Evolutionary conservation across 1,140 invertebrate species (phyloP).

Genomic region (Bombus superbus): DNA sequence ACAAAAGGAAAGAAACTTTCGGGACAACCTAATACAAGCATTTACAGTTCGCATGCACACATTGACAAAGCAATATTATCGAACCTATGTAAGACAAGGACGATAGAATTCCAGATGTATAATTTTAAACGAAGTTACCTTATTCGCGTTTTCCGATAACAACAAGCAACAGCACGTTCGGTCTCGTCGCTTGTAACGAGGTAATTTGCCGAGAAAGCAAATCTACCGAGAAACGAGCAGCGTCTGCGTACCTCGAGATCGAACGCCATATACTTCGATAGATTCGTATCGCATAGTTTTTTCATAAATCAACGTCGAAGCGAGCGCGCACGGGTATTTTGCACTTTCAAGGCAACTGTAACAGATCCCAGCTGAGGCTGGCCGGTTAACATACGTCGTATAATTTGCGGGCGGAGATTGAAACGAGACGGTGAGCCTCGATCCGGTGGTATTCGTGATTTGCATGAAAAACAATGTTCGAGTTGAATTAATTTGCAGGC

Average conservation of each 20-base stretch:
- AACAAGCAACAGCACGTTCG: no score
- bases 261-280: not conserved
- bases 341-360: constrained; percentile 21
- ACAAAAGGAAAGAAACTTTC: no score
- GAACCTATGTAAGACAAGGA: not conserved
- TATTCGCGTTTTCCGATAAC: no score
- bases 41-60: not conserved
- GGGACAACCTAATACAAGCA: no score
- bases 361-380: not conserved
- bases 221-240: no score
- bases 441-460: not conserved
- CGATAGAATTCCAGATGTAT: not conserved
- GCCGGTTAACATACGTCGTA: not conserved
- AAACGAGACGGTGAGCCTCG: not conserved
- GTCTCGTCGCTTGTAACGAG: no score
- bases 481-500: constrained; percentile 34
- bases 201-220: not conserved
- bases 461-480: constrained; percentile 32
- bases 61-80: not conserved
- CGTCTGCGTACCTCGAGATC: not conserved
- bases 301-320: not conserved
- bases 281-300: constrained; percentile 6
- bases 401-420: constrained; percentile 21
- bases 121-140: not conserved
- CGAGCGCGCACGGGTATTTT: not conserved